Conservation (phyloP, 2,113 vertebrate species). For the Paedocypris sp. region DNA sequence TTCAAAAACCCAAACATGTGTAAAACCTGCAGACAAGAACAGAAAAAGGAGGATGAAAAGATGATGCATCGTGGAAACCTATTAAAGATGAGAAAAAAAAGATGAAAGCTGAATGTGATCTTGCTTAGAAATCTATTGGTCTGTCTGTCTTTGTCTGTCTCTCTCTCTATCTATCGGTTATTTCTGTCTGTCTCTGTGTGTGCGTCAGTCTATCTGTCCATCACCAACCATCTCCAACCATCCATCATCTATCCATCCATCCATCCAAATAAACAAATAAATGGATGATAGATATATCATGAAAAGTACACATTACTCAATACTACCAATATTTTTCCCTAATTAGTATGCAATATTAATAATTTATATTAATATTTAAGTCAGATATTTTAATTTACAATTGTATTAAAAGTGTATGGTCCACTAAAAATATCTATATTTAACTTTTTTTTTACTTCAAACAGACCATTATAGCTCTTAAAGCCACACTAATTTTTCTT, state of each 20-base stretch:
- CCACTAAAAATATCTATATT: too few relatives aligned
- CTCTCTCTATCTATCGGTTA: not conserved
- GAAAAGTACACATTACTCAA: too few relatives aligned
- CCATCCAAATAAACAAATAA: not conserved
- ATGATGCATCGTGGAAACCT: not conserved
- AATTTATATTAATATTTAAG: too few relatives aligned
- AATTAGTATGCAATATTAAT: too few relatives aligned
- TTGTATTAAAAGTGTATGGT: too few relatives aligned
- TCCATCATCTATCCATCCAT: not conserved
- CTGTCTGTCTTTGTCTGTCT: too few relatives aligned
- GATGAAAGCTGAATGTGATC: not conserved
- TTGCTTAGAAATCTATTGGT: too few relatives aligned
- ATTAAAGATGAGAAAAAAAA: not conserved
- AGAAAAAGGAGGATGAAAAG: not conserved
- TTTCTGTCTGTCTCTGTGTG: not conserved
- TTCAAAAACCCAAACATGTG: not conserved
- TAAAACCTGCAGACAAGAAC: not conserved
- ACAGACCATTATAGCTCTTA: not conserved
- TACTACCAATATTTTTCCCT: too few relatives aligned
- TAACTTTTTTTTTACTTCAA: too few relatives aligned
- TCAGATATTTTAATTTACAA: too few relatives aligned
- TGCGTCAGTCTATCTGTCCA: not conserved
- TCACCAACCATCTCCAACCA: too few relatives aligned
- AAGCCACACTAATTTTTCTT: not conserved
- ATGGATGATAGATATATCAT: too few relatives aligned